These are phyloP conservation scores for Berghia stephanieae DNA, from an alignment of 1,140 invertebrate species.

Conservation along the genomic window DNA sequence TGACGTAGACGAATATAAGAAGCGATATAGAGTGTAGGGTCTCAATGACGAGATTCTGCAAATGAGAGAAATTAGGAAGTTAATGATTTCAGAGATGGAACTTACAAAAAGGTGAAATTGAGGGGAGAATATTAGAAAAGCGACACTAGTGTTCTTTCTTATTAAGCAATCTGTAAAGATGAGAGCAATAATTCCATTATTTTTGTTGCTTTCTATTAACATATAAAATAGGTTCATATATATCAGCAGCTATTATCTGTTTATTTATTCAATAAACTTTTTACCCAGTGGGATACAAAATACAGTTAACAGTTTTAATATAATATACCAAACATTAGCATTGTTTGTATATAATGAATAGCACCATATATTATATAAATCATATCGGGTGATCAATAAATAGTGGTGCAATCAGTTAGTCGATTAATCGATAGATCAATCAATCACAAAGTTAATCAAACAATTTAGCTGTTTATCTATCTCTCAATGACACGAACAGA, in stretches of 20 bases:
- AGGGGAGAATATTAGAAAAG: not conserved
- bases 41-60: conserved; percentile 75
- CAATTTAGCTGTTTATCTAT: not conserved
- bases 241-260: too few relatives aligned
- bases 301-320: too few relatives aligned
- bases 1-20: conserved; percentile 82
- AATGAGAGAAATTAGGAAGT: conserved; percentile 17
- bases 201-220: not conserved
- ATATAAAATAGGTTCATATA: not conserved
- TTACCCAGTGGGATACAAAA: too few relatives aligned
- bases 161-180: not conserved
- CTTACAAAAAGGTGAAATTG: not conserved
- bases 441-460: too few relatives aligned
- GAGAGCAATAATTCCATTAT: not conserved
- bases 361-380: too few relatives aligned
- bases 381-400: too few relatives aligned
- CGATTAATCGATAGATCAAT: not conserved
- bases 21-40: conserved; percentile 86
- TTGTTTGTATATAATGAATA: too few relatives aligned
- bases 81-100: not conserved
- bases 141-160: not conserved
- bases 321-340: too few relatives aligned
- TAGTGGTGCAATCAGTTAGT: not conserved
- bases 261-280: too few relatives aligned
- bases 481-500: not conserved